phyloP scores from a whole-genome alignment of 1,140 invertebrate species.

The Cyclina sinensis region DNA sequence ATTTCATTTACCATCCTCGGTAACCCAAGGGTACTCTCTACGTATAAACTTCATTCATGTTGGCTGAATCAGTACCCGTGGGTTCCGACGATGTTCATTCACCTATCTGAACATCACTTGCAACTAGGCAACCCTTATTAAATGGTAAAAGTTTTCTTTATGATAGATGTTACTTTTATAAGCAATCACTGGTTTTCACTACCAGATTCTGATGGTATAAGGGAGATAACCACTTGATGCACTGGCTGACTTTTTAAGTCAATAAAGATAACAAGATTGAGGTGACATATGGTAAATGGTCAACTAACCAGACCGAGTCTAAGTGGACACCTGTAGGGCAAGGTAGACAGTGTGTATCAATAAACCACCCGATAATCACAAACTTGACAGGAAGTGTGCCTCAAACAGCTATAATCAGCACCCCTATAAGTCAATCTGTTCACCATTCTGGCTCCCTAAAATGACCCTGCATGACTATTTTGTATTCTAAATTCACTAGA shows the following conservation, averaged over 20 bases:
- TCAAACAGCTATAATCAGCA: constrained; percentile 29
- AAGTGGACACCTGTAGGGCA: constrained; percentile 37
- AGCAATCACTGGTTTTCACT: too few relatives aligned
- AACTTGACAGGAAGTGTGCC: constrained; percentile 32
- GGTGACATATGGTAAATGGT: constrained; percentile 48
- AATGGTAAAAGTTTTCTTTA: too few relatives aligned
- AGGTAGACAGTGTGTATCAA: constrained; percentile 42
- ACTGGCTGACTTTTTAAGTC: not conserved
- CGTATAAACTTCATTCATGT: too few relatives aligned
- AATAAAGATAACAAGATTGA: not conserved
- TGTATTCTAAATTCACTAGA: not conserved
- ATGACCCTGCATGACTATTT: not conserved
- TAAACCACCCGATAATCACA: constrained; percentile 49
- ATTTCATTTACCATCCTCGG: too few relatives aligned
- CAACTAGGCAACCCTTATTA: too few relatives aligned
- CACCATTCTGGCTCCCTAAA: constrained; percentile 6
- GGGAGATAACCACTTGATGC: not conserved
- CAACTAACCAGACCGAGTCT: not conserved
- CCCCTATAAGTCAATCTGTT: constrained; percentile 49
- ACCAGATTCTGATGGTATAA: too few relatives aligned
- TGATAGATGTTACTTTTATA: too few relatives aligned
- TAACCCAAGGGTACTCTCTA: too few relatives aligned
- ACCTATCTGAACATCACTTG: too few relatives aligned
- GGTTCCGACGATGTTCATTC: too few relatives aligned
- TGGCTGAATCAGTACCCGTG: too few relatives aligned